These are phyloP conservation scores for Heliconius ethilla DNA, from an alignment of 2,888 invertebrate genomes.

Conservation along the genomic window DNA sequence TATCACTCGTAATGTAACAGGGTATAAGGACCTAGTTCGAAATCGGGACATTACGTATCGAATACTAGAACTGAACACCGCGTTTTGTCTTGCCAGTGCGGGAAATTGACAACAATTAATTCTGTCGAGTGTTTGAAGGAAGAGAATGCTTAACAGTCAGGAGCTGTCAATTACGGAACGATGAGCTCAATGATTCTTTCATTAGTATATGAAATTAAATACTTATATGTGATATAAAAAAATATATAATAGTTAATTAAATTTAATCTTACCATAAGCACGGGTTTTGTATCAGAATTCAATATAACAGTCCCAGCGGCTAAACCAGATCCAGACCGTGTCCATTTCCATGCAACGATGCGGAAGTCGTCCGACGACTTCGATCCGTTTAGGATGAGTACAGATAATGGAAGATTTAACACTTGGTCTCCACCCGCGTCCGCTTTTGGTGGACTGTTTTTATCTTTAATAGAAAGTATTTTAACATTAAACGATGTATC, in stretches of 20 bases:
- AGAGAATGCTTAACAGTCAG: not conserved
- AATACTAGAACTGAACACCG: no score
- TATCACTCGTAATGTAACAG: no score
- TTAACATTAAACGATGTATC: no score
- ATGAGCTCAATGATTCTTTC: no score
- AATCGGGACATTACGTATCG: no score
- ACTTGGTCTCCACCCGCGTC: slow-evolving; percentile 93
- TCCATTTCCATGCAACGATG: slow-evolving; percentile 93
- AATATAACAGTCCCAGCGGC: slow-evolving; percentile 92
- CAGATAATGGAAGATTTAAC: slow-evolving; percentile 87
- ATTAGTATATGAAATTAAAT: not conserved
- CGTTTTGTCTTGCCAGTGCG: not conserved
- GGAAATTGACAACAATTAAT: not conserved
- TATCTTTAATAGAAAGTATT: slow-evolving; percentile 81
- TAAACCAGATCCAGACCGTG: slow-evolving; percentile 87
- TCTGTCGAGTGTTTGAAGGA: not conserved
- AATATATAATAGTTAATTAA: slow-evolving; percentile 1
- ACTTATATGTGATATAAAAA: not conserved
- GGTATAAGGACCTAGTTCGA: no score
- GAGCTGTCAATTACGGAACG: no score
- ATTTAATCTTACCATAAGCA: slow-evolving; percentile 78
- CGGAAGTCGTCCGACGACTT: slow-evolving; percentile 93
- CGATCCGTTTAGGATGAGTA: slow-evolving; percentile 91
- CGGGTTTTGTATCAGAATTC: slow-evolving; percentile 87
- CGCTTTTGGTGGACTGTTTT: slow-evolving; percentile 93